Conservation (phyloP, 2,888 invertebrate species). For the Drosophila flavopinicola region DNA sequence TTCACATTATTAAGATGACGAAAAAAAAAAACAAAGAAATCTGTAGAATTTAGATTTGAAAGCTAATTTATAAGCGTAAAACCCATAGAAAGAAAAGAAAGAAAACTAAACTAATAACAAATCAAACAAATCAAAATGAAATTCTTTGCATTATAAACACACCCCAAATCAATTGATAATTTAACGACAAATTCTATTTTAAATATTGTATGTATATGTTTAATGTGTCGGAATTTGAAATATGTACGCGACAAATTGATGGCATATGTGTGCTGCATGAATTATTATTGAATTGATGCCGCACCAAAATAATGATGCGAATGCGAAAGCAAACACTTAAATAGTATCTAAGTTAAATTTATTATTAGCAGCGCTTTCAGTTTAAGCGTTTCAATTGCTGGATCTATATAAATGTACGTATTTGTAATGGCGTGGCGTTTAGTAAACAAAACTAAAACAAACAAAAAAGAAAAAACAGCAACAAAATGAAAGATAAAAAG, state of each 20-base stretch:
- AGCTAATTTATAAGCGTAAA: conserved; percentile 64
- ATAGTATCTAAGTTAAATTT: conserved; percentile 74
- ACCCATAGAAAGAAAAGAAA: conserved; percentile 29
- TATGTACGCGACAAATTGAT: conserved; percentile 34
- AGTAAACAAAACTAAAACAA: conserved; percentile 55
- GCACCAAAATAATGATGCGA: conserved; percentile 31
- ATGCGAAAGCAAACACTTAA: conserved; percentile 65
- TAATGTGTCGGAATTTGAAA: conserved; percentile 77
- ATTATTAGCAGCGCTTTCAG: conserved; percentile 68
- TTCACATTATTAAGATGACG: conserved; percentile 54
- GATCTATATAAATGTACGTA: conserved; percentile 58
- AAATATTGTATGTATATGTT: conserved; percentile 79
- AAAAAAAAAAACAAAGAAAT: conserved; percentile 43
- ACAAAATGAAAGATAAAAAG: conserved; percentile 36
- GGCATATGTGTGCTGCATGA: conserved; percentile 49
- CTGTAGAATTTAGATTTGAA: conserved; percentile 70
- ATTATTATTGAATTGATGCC: conserved; percentile 58
- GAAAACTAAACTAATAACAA: conserved; percentile 34
- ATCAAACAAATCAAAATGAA: conserved; percentile 66
- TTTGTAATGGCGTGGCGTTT: conserved; percentile 52
- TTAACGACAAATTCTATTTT: conserved; percentile 74
- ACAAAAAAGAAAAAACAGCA: conserved; percentile 44
- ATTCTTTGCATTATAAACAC: conserved; percentile 57
- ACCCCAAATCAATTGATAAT: conserved; percentile 71
- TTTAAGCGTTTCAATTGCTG: conserved; percentile 76